A percentile compares a stretch with the other conserved stretches of the same genome.
These are phyloP conservation scores for Sinodicranocentrus sp. DNA, from an alignment of 2,888 invertebrate genomes.

Conservation along the genomic window DNA sequence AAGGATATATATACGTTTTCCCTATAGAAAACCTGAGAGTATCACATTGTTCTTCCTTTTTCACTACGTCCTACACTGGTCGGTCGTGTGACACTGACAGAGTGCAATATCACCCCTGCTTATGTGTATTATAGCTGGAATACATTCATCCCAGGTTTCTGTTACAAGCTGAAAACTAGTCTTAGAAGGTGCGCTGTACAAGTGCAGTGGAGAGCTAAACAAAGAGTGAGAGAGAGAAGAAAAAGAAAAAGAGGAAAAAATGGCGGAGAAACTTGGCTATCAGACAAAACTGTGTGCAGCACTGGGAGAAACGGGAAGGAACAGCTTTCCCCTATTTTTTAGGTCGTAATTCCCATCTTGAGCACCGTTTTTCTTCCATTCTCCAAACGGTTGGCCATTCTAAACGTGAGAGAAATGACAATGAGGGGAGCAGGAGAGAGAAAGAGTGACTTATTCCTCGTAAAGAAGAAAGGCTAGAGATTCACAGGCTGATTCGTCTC, in stretches of 20 bases:
- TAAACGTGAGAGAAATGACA: constrained; percentile 69
- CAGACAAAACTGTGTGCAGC: constrained; percentile 51
- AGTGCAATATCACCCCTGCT: constrained; percentile 15
- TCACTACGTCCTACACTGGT: neutral
- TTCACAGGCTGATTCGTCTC: constrained; percentile 21
- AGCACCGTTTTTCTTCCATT: constrained; percentile 63
- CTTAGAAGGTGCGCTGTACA: neutral
- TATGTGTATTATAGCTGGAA: neutral
- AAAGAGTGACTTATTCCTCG: constrained; percentile 35
- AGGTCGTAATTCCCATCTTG: constrained; percentile 65
- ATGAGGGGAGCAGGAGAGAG: constrained; percentile 32
- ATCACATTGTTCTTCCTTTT: constrained; percentile 18
- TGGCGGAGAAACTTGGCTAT: constrained; percentile 54
- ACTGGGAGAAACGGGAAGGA: neutral
- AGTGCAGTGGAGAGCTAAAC: constrained; percentile 17
- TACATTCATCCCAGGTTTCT: too few species aligned
- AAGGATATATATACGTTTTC: neutral
- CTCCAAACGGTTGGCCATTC: constrained; percentile 68
- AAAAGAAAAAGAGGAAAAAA: constrained; percentile 13
- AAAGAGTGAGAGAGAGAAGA: neutral
- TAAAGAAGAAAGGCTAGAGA: constrained; percentile 7
- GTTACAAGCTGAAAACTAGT: too few species aligned
- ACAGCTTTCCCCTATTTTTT: constrained; percentile 47
- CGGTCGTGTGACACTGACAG: constrained; percentile 43
- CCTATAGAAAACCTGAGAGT: neutral